These are phyloP conservation scores for Myotis davidii DNA, from an alignment of 2,113 vertebrate species.

Conservation along the genomic window DNA sequence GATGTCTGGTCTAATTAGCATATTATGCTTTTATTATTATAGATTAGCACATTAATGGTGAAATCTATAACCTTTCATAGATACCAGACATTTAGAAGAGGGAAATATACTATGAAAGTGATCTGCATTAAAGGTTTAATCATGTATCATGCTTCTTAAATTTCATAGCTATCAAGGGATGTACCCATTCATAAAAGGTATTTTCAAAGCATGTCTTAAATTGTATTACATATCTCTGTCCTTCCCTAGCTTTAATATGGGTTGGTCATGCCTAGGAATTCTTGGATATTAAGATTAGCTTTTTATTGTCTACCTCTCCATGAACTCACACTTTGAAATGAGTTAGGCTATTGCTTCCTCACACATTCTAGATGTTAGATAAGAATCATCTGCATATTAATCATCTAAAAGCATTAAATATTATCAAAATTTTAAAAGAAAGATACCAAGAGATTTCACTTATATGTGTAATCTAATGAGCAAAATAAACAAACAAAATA, in stretches of 20 bases:
- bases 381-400: not conserved
- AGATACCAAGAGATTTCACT: not conserved
- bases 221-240: not conserved
- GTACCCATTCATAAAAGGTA: not conserved
- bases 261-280: not conserved
- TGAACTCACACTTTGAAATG: not conserved
- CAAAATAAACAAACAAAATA: not conserved
- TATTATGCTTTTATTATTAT: no score
- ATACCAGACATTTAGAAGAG: not conserved
- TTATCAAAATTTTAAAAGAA: not conserved
- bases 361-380: not conserved
- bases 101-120: not conserved
- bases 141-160: not conserved
- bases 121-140: not conserved
- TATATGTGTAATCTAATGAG: not conserved
- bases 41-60: not conserved
- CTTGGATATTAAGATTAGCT: not conserved
- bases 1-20: no score
- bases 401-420: slow-evolving; percentile 16
- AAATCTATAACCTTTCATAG: not conserved
- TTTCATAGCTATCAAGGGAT: not conserved
- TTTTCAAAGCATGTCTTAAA: slow-evolving; percentile 30
- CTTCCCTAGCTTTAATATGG: not conserved
- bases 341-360: not conserved
- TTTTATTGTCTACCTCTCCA: not conserved